Base-by-base conservation (phyloP, 1,140 invertebrate species). In the Mercenaria mercenaria region DNA sequence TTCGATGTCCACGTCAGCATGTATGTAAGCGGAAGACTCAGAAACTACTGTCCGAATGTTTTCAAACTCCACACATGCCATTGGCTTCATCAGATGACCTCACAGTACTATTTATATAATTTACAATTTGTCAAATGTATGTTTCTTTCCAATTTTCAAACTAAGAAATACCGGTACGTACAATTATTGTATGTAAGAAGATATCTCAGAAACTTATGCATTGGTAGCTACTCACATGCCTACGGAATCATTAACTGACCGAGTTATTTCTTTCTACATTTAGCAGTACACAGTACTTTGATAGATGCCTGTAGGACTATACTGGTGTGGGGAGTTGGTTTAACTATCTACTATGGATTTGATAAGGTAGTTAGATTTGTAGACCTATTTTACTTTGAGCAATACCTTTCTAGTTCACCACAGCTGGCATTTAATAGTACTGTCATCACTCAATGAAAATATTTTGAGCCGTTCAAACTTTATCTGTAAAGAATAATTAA, bases 251-350 rank as follows among this genome's bases (percentile, higher is more conserved):
- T n/a, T n/a, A n/a, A n/a, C n/a, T n/a, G n/a, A 11, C 20, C 6
- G 20, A 11, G 6, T 61, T 61, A 6, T 61, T 8, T 61, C 13
- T 23, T 87, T 64, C 39, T 88, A 89, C 15, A 89, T 91, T 26
- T 85, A 95, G 95, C 94, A 91, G 95, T 95, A 13, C 95, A 95
- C 79, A 90, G 95, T 43, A 95, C 95, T 26, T 81, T 95, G 61
- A 94, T 95, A 61, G 95, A 95, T 91, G 95, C 95, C 67, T 94
- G 93, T 43, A 88, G 95, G 86, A 95, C 94, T 1, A 94, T 95
- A 47, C 15, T 95, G 50, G 95, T 95, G n/a, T 95, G 95, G 95
- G 90, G 74, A 56, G 91, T 92, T 1, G 93, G 94, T 81, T 90
- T 95, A 8, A 76, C 94, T 64, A 94, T 95, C 23, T 95, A 92